Evolutionary conservation across 2,797 vertebrate species (phyloP).

Genomic region (Arnoldichthys spilopterus): DNA sequence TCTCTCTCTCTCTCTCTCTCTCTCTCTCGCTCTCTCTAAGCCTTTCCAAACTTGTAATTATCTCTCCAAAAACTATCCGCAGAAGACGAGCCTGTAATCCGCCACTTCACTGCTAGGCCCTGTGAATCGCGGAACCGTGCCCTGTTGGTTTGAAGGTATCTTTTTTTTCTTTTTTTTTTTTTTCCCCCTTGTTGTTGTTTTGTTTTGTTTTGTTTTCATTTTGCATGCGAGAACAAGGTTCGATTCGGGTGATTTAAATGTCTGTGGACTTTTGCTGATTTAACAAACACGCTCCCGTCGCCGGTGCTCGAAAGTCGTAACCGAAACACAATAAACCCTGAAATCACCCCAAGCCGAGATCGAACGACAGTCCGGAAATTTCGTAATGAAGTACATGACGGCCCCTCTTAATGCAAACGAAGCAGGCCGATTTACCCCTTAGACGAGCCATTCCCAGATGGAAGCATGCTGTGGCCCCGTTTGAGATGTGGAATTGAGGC

Average conservation of each 20-base stretch:
- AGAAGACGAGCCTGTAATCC: conserved; percentile 8
- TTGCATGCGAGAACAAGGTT: conserved; percentile 4
- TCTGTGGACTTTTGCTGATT: conserved; percentile 20
- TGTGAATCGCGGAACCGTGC: conserved; percentile 67
- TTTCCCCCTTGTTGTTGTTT: not conserved
- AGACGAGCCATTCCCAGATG: no score
- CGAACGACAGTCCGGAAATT: not conserved
- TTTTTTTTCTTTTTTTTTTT: conserved; percentile 50
- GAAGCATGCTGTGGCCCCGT: no score
- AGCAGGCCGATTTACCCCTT: no score
- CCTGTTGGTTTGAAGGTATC: conserved; percentile 68
- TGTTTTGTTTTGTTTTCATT: not conserved
- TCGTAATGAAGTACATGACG: not conserved
- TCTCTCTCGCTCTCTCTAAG: not conserved
- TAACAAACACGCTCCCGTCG: not conserved
- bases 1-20: conserved; percentile 35
- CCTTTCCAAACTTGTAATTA: conserved; percentile 44
- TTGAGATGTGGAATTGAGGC: no score
- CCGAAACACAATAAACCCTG: not conserved
- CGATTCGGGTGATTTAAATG: not conserved
- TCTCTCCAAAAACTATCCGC: conserved; percentile 5
- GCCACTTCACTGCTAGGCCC: conserved; percentile 44
- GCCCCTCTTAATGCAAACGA: not conserved
- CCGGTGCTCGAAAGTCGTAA: not conserved
- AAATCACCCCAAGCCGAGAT: conserved; percentile 12